A percentile compares a stretch with the other conserved stretches of the same genome.
Evolutionary conservation across 2,888 invertebrate species (phyloP).

Genomic region (Pollenia griseotomentosa): DNA sequence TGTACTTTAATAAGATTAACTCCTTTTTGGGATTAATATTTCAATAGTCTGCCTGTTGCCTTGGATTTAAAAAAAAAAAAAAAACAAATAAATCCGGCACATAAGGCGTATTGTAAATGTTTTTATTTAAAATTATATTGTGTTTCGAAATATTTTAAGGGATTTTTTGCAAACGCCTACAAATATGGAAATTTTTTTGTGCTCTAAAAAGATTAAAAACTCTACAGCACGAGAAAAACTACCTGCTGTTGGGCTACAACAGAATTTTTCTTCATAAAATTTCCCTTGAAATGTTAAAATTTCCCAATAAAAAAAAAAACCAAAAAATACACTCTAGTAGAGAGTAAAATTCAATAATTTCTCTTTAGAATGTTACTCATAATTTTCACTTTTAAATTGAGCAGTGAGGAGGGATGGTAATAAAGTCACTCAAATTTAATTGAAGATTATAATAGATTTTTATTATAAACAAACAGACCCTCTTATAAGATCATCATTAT

Average conservation of each 20-base stretch:
- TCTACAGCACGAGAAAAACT: not conserved
- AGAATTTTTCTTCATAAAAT: slow-evolving; percentile 22
- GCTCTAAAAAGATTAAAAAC: slow-evolving; percentile 28
- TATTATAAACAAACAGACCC: slow-evolving; percentile 60
- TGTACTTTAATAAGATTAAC: slow-evolving; percentile 30
- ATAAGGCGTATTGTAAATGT: slow-evolving; percentile 45
- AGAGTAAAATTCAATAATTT: slow-evolving; percentile 18
- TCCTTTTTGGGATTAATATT: slow-evolving; percentile 32
- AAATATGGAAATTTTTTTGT: slow-evolving; percentile 66
- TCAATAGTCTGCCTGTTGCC: not conserved
- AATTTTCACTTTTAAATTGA: slow-evolving; percentile 59
- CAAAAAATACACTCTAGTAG: not conserved
- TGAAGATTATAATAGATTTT: slow-evolving; percentile 53
- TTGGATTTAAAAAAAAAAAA: not conserved
- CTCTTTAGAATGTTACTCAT: slow-evolving; percentile 49
- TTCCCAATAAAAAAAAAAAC: slow-evolving; percentile 12
- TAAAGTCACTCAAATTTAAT: slow-evolving; percentile 53
- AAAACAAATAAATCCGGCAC: not conserved
- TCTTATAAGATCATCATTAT: slow-evolving; percentile 46
- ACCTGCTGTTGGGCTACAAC: slow-evolving; percentile 35
- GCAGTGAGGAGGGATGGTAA: slow-evolving; percentile 21
- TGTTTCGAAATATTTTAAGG: slow-evolving; percentile 17
- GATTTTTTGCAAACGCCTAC: slow-evolving; percentile 70
- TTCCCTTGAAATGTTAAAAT: slow-evolving; percentile 48
- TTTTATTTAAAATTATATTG: not conserved